These are phyloP conservation scores for Stictocephala bisonia DNA, from an alignment of 2,888 invertebrate species.

Conservation along the genomic window DNA sequence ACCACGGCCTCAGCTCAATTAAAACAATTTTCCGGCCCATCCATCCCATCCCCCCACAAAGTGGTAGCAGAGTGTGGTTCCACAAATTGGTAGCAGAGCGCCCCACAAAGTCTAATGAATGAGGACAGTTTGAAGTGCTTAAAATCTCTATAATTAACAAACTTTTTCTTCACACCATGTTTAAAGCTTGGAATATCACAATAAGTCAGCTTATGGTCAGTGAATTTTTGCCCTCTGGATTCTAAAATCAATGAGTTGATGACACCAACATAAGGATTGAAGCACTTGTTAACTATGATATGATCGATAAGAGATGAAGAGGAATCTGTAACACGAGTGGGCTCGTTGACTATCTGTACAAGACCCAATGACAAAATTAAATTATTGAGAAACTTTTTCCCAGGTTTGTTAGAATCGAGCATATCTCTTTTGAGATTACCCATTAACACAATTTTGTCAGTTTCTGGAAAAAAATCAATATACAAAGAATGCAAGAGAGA, in stretches of 20 bases:
- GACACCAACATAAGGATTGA: background rate
- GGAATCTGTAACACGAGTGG: background rate
- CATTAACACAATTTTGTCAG: background rate
- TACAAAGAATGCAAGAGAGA: background rate
- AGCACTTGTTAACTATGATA: background rate
- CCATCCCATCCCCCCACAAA: too few relatives aligned
- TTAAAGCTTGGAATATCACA: background rate
- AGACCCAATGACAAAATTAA: background rate
- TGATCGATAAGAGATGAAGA: constrained; percentile 4
- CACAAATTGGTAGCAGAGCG: too few relatives aligned
- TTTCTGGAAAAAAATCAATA: background rate
- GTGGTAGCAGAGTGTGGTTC: too few relatives aligned
- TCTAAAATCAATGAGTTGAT: background rate
- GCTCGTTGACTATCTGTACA: background rate
- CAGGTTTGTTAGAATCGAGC: background rate
- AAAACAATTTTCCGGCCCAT: too few relatives aligned
- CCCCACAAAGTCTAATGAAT: too few relatives aligned
- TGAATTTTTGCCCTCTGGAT: background rate
- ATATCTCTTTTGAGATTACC: background rate
- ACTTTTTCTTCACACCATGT: background rate
- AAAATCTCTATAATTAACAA: background rate
- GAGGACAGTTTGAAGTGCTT: background rate
- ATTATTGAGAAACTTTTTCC: background rate
- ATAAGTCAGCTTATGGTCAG: background rate
- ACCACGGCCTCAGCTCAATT: too few relatives aligned